A percentile compares a stretch with the other conserved stretches of the same genome.
Evolutionary conservation across 2,888 invertebrate genomes (phyloP).

Genomic region (Caenorhabditis sulstoni): DNA sequence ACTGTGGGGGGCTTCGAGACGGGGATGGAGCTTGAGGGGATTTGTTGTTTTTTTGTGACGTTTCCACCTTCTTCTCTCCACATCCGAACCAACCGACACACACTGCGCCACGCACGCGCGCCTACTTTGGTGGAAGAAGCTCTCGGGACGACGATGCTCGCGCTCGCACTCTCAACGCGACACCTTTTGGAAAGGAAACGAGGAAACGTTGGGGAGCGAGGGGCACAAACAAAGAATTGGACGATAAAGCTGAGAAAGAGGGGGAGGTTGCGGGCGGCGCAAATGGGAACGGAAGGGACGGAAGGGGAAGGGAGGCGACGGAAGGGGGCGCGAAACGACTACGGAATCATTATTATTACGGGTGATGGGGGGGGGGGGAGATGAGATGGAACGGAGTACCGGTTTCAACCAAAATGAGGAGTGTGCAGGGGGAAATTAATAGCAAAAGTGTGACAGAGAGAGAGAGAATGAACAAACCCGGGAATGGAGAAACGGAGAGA

Average conservation of each 20-base stretch:
- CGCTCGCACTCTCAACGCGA: conserved; percentile 30
- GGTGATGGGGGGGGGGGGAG: conserved; percentile 11
- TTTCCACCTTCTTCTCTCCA: conserved; percentile 9
- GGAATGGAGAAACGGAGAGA: conserved; percentile 22
- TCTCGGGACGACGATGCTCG: conserved; percentile 14
- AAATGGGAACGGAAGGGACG: conserved; percentile 28
- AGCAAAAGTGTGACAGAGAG: conserved; percentile 25
- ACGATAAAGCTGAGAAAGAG: conserved; percentile 9
- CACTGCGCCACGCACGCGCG: conserved; percentile 42
- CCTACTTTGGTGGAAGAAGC: conserved; percentile 15
- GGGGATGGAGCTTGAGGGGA: background rate
- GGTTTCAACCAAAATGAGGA: conserved; percentile 34
- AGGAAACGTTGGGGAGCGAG: background rate
- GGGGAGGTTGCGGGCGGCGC: conserved; percentile 39
- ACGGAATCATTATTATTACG: conserved; percentile 27
- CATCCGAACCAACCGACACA: conserved; percentile 34
- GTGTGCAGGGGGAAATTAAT: conserved; percentile 21
- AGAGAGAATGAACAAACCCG: conserved; percentile 23
- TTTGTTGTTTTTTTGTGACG: conserved; percentile 12
- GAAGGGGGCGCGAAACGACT: background rate
- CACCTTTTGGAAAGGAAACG: conserved; percentile 8
- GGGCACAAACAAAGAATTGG: background rate
- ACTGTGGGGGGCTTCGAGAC: conserved; percentile 10
- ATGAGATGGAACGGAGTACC: conserved; percentile 34
- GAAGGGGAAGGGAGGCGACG: background rate